phyloP scores from a whole-genome alignment of 2,797 vertebrate species.

The Sebastiscus albofasciatus region DNA sequence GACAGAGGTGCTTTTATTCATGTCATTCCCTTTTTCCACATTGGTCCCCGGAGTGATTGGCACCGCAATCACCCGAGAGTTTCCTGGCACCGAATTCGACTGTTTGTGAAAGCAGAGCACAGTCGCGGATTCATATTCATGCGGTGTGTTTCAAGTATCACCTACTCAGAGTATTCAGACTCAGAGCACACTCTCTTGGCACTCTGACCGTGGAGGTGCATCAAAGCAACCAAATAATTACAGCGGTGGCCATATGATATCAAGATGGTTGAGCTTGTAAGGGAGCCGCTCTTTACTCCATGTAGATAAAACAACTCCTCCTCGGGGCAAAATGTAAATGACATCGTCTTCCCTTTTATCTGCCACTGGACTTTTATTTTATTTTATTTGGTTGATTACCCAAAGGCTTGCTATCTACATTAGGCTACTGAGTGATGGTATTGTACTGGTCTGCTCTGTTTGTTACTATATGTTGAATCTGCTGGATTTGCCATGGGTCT shows the following conservation, averaged over 20 bases:
- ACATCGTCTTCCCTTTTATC: conserved; percentile 45
- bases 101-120: conserved; percentile 67
- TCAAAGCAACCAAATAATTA: conserved; percentile 74
- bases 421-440: background rate
- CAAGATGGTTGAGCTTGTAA: conserved; percentile 49
- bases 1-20: conserved; percentile 47
- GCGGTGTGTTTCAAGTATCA: conserved; percentile 65
- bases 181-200: conserved; percentile 55
- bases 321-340: conserved; percentile 35
- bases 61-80: conserved; percentile 62
- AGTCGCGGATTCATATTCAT: conserved; percentile 69
- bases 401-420: conserved; percentile 3
- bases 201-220: conserved; percentile 66
- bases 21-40: conserved; percentile 19
- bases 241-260: conserved; percentile 44
- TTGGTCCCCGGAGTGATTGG: conserved; percentile 57
- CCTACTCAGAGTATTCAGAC: conserved; percentile 61
- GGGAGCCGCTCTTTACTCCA: background rate
- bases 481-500: background rate
- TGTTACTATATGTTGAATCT: background rate
- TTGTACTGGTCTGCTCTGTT: background rate
- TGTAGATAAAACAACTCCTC: conserved; percentile 49
- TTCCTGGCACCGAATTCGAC: conserved; percentile 43
- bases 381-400: conserved; percentile 29
- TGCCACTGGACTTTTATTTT: conserved; percentile 20